Conservation (phyloP, 1,140 invertebrate species). For the Eumeta japonica region DNA sequence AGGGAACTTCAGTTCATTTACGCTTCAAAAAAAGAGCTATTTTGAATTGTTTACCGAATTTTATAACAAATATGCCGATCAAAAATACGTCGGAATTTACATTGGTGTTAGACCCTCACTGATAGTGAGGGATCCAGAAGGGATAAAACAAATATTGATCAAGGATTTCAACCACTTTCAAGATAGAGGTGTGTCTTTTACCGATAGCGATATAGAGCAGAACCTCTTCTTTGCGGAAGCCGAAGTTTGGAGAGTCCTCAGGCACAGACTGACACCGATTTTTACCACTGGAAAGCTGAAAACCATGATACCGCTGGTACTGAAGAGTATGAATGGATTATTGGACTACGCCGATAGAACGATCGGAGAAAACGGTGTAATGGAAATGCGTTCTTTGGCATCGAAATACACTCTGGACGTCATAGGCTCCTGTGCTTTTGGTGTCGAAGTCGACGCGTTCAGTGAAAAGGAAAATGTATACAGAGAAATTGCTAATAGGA, state of each 20-base stretch:
- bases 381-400: conserved; percentile 42
- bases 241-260: too few relatives aligned
- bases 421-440: too few relatives aligned
- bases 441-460: too few relatives aligned
- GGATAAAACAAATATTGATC: conserved; percentile 55
- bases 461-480: conserved; percentile 31
- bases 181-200: conserved; percentile 31
- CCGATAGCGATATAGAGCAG: conserved; percentile 27
- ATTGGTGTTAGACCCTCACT: conserved; percentile 39
- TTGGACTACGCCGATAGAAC: conserved; percentile 56
- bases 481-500: conserved; percentile 30
- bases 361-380: conserved; percentile 30
- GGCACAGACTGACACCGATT: too few relatives aligned
- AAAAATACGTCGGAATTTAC: conserved; percentile 37
- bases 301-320: too few relatives aligned
- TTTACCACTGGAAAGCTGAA: conserved; percentile 62
- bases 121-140: conserved; percentile 53
- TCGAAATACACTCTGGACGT: too few relatives aligned
- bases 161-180: conserved; percentile 59
- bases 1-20: conserved; percentile 8
- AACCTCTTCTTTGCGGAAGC: conserved; percentile 46
- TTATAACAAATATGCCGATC: conserved; percentile 17
- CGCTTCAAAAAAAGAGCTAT: conserved; percentile 4
- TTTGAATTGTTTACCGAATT: conserved; percentile 7
- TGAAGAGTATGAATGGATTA: too few relatives aligned